These are phyloP conservation scores for Pseudorhombus dupliciocellatus DNA, from an alignment of 2,113 vertebrate genomes.

Conservation along the genomic window DNA sequence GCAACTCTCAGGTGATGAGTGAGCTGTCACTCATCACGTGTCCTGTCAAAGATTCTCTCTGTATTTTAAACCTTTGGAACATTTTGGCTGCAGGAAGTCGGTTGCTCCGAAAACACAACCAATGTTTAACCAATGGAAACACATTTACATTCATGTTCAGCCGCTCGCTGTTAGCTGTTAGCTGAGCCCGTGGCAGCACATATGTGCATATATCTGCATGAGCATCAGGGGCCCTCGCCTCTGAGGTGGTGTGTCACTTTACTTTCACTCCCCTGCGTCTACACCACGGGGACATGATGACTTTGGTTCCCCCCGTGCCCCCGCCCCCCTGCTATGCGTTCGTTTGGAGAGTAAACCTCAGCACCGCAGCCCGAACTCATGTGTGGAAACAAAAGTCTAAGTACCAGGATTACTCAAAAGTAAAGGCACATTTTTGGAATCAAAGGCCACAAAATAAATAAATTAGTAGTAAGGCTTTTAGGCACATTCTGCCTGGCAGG, in stretches of 20 bases:
- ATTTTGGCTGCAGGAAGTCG: background rate
- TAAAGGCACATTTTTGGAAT: background rate
- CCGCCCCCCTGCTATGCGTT: slow-evolving; percentile 1
- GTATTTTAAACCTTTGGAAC: background rate
- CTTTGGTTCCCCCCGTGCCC: background rate
- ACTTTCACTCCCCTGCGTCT: slow-evolving; percentile 5
- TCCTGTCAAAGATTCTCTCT: background rate
- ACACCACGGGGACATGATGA: slow-evolving; percentile 14
- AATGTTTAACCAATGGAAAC: background rate
- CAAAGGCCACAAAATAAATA: background rate
- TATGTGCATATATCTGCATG: slow-evolving; percentile 36
- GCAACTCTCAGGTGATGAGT: too few species aligned
- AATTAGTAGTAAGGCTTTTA: background rate
- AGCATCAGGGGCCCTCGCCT: slow-evolving; percentile 42
- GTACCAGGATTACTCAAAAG: slow-evolving; percentile 3
- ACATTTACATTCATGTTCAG: background rate
- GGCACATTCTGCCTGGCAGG: background rate
- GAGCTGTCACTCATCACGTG: too few species aligned
- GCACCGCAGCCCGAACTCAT: slow-evolving; percentile 1
- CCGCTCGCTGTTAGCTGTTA: background rate
- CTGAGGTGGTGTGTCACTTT: slow-evolving; percentile 23
- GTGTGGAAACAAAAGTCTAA: background rate
- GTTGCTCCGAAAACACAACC: background rate
- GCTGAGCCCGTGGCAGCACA: background rate
- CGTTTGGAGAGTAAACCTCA: slow-evolving; percentile 20